Evolutionary conservation across 2,797 vertebrate species (phyloP).

Genomic region (Urophycis tenuis): DNA sequence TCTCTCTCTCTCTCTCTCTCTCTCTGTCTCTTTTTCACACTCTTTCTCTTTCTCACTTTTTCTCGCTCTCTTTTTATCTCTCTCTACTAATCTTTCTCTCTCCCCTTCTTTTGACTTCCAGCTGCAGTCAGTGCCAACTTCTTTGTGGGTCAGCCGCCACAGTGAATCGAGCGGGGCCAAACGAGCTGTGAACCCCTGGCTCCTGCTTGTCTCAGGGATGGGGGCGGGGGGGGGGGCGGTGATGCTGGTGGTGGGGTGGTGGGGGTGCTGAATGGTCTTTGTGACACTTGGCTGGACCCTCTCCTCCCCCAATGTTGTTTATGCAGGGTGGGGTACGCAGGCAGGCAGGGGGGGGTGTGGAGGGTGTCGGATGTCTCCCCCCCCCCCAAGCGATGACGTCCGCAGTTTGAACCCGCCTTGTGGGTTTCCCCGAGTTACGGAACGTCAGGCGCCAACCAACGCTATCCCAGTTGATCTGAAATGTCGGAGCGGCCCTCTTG

Average conservation of each 20-base stretch:
- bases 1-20: neutral
- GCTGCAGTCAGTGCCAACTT: neutral
- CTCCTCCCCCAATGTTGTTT: neutral
- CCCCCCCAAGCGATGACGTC: neutral
- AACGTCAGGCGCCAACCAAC: neutral
- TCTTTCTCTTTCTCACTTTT: conserved; percentile 2
- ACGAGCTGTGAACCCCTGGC: neutral
- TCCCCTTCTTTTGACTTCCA: neutral
- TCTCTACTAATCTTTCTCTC: neutral
- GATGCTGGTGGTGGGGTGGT: neutral
- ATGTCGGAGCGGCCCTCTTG: neutral
- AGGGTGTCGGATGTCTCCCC: neutral
- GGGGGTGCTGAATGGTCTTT: neutral
- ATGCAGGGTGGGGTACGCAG: neutral
- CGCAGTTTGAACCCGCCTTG: neutral
- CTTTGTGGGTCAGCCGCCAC: neutral
- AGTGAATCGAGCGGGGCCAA: neutral
- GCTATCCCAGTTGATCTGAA: neutral
- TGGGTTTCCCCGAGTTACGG: neutral
- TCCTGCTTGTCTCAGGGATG: neutral
- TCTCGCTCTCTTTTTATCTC: neutral
- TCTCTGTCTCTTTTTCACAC: neutral
- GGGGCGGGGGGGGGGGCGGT: neutral
- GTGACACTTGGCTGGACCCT: neutral
- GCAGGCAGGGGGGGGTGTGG: no score